These are phyloP conservation scores for Polymixis flavicincta DNA, from an alignment of 2,888 invertebrate genomes.

Conservation along the genomic window DNA sequence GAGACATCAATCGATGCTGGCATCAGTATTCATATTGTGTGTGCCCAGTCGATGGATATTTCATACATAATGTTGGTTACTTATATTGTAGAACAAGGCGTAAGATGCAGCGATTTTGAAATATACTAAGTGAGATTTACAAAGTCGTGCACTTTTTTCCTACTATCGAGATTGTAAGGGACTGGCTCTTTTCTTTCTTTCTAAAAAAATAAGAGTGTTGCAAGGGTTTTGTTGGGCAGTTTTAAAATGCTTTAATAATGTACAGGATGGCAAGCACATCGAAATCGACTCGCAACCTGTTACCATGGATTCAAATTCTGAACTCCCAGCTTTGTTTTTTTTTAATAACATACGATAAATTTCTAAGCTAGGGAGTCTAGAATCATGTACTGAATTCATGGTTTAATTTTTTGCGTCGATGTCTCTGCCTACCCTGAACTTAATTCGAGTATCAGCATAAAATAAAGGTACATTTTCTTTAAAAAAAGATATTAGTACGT, in stretches of 20 bases:
- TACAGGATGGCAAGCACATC: no score
- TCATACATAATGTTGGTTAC: constrained; percentile 51
- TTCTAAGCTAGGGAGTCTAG: no score
- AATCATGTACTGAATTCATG: no score
- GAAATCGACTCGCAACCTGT: no score
- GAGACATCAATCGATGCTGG: constrained; percentile 44
- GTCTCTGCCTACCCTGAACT: no score
- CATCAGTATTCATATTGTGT: constrained; percentile 49
- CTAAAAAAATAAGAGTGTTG: background rate
- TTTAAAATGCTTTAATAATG: no score
- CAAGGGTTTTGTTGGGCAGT: background rate
- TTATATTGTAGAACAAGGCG: background rate
- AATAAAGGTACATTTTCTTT: background rate
- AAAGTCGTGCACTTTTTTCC: background rate
- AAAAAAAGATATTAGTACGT: background rate
- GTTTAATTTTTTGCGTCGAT: no score
- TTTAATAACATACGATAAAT: no score
- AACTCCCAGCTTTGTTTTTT: no score
- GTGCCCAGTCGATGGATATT: constrained; percentile 42
- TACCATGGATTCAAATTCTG: no score
- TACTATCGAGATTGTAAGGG: background rate
- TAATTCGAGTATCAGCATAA: no score
- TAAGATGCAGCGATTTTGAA: background rate
- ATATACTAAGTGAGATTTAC: background rate
- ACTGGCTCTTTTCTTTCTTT: background rate